A percentile compares a stretch with the other conserved stretches of the same genome.
Evolutionary conservation across 2,888 invertebrate genomes (phyloP).

Genomic region (Ommatoiulus sabulosus): DNA sequence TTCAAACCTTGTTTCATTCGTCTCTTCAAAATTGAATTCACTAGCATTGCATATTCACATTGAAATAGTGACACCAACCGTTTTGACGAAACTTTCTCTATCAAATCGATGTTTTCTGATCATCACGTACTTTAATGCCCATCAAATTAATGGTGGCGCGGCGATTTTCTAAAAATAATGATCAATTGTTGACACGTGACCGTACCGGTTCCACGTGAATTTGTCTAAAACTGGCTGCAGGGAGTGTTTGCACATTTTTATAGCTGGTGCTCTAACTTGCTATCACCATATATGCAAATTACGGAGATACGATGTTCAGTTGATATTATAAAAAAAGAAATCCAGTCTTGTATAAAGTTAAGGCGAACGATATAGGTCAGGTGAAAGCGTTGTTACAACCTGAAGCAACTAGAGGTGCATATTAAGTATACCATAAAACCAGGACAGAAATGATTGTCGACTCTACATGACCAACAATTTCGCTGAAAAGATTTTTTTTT

Average conservation of each 20-base stretch:
- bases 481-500: constrained; percentile 23
- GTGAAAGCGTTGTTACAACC: constrained; percentile 6
- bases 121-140: too few species aligned
- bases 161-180: too few species aligned
- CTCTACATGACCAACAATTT: constrained; percentile 18
- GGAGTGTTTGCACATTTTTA: background rate
- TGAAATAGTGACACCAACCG: too few species aligned
- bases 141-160: too few species aligned
- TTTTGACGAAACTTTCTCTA: too few species aligned
- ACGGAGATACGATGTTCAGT: background rate
- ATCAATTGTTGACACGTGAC: too few species aligned
- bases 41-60: too few species aligned
- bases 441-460: constrained; percentile 28
- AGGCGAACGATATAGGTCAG: constrained; percentile 21
- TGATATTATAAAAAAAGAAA: background rate
- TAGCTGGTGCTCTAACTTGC: background rate
- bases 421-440: constrained; percentile 20
- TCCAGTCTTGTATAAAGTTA: background rate
- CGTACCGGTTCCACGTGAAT: background rate
- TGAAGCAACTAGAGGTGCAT: constrained; percentile 27
- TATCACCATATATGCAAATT: constrained; percentile 28
- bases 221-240: background rate
- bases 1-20: too few species aligned
- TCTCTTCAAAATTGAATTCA: too few species aligned
- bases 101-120: too few species aligned